phyloP scores from a whole-genome alignment of 23 tunicate species.

The Ascidia mentula region DNA sequence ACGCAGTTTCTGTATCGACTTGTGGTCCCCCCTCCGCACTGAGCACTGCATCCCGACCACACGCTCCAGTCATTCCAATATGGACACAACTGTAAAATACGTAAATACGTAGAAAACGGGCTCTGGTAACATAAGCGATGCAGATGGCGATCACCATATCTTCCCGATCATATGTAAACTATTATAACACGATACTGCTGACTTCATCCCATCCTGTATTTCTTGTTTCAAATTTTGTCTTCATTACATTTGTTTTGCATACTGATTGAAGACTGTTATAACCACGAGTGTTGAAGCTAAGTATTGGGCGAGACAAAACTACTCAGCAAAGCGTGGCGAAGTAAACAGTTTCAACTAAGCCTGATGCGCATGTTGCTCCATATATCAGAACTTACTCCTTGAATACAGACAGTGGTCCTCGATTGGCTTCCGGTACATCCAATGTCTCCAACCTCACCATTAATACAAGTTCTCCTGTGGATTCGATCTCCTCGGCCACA shows the following conservation, averaged over 20 bases:
- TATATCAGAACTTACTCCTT: slow-evolving; percentile 53
- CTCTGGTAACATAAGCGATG: neutral
- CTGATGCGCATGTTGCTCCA: too few relatives aligned
- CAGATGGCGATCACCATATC: neutral
- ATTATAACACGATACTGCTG: too few relatives aligned
- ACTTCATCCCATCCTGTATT: too few relatives aligned
- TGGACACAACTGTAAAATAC: slow-evolving; percentile 48
- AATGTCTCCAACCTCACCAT: slow-evolving; percentile 42
- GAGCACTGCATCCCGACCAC: slow-evolving; percentile 61
- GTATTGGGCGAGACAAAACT: too few relatives aligned
- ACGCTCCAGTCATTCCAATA: slow-evolving; percentile 55
- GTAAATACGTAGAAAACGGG: neutral
- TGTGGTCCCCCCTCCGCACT: slow-evolving; percentile 63
- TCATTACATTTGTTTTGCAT: too few relatives aligned
- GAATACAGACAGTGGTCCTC: slow-evolving; percentile 22
- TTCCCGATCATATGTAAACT: too few relatives aligned
- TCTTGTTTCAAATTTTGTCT: too few relatives aligned
- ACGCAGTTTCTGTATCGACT: slow-evolving; percentile 56
- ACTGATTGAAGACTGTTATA: too few relatives aligned
- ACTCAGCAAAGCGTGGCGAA: too few relatives aligned
- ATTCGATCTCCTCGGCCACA: slow-evolving; percentile 50
- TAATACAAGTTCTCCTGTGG: slow-evolving; percentile 37
- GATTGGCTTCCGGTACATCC: slow-evolving; percentile 33
- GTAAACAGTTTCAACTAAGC: too few relatives aligned
- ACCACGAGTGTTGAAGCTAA: too few relatives aligned